These are phyloP conservation scores for Gallinago solitaria DNA, from an alignment of 2,797 vertebrate species.

Conservation along the genomic window DNA sequence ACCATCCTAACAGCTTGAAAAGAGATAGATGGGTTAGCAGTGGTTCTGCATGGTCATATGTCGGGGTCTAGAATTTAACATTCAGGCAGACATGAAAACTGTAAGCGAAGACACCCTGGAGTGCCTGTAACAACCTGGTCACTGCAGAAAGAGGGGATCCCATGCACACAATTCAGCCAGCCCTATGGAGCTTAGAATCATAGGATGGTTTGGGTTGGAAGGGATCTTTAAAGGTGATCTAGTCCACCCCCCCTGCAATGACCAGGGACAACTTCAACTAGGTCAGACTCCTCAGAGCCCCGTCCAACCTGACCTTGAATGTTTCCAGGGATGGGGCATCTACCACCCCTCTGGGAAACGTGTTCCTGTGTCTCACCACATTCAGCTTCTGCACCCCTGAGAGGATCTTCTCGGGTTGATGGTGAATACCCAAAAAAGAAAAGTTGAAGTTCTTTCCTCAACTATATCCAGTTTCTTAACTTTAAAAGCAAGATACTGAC, in stretches of 20 bases:
- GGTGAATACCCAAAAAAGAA: neutral
- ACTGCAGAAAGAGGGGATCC: neutral
- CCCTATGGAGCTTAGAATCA: neutral
- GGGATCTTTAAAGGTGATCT: neutral
- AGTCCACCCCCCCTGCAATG: neutral
- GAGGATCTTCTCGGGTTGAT: neutral
- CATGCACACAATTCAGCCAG: neutral
- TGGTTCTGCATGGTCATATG: neutral
- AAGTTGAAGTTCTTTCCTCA: neutral
- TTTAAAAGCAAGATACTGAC: neutral
- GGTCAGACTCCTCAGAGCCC: neutral
- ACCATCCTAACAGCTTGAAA: constrained; percentile 82
- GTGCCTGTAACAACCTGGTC: neutral
- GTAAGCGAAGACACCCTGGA: neutral
- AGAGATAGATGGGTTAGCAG: neutral
- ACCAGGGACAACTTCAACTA: neutral
- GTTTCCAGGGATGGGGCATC: neutral
- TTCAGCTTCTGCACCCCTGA: neutral
- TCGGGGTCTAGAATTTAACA: neutral
- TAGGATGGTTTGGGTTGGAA: neutral
- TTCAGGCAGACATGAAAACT: neutral
- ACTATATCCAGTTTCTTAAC: neutral
- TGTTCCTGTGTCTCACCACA: neutral
- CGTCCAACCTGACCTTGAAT: neutral
- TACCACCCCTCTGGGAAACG: neutral